These are phyloP conservation scores for Eclectus roratus DNA, from an alignment of 2,113 vertebrate genomes.

Conservation along the genomic window DNA sequence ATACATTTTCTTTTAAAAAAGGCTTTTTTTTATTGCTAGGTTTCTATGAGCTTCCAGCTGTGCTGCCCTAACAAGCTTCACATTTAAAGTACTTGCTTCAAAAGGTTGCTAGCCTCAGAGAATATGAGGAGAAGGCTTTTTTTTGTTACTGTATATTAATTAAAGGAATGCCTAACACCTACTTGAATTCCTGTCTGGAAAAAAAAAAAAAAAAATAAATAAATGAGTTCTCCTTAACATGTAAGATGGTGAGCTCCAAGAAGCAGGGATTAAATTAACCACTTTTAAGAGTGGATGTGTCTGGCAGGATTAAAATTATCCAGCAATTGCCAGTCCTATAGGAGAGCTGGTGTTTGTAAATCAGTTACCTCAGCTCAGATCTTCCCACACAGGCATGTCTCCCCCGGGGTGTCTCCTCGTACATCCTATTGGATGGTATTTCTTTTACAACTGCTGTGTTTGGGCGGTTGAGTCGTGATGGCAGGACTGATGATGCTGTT, in stretches of 20 bases:
- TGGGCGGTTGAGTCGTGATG: background rate
- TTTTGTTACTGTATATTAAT: constrained; percentile 35
- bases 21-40: background rate
- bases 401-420: background rate
- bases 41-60: constrained; percentile 6
- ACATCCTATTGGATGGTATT: accelerated
- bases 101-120: constrained; percentile 29
- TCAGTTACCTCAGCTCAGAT: background rate
- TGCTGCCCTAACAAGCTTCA: background rate
- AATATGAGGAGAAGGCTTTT: background rate
- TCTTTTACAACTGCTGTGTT: background rate
- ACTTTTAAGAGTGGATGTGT: background rate
- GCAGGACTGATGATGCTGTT: background rate
- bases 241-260: background rate
- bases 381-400: background rate
- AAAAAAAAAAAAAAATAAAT: background rate
- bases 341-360: background rate
- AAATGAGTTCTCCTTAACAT: background rate
- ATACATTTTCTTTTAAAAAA: background rate
- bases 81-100: constrained; percentile 40
- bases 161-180: constrained; percentile 10
- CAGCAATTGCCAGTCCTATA: background rate
- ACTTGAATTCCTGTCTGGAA: background rate
- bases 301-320: background rate
- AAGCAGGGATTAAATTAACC: background rate